phyloP scores from a whole-genome alignment of 2,888 invertebrate genomes.

The Ennomos erosarius region DNA sequence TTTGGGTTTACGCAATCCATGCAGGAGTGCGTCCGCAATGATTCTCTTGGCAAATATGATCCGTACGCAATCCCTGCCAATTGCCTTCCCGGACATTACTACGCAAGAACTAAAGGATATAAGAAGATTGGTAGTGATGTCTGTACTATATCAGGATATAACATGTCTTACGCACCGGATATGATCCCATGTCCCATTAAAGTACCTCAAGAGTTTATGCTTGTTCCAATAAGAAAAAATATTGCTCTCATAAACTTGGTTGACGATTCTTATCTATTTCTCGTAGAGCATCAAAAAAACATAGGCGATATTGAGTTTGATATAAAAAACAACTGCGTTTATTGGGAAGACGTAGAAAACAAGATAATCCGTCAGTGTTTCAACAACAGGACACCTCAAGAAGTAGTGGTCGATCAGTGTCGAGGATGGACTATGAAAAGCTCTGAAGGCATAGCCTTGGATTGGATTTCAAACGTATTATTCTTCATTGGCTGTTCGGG shows the following conservation, averaged over 20 bases:
- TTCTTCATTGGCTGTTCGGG: constrained; percentile 94
- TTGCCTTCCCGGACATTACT: constrained; percentile 90
- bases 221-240: constrained; percentile 91
- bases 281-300: constrained; percentile 89
- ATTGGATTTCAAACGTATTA: constrained; percentile 94
- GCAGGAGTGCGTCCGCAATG: constrained; percentile 88
- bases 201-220: constrained; percentile 90
- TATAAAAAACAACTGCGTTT: constrained; percentile 92
- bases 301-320: constrained; percentile 96
- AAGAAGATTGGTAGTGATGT: constrained; percentile 92
- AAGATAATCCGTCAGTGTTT: constrained; percentile 92
- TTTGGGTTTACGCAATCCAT: constrained; percentile 89
- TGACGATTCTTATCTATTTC: constrained; percentile 87
- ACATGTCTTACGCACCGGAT: constrained; percentile 89
- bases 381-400: constrained; percentile 87
- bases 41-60: constrained; percentile 80
- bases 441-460: constrained; percentile 95
- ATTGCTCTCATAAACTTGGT: constrained; percentile 90
- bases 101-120: constrained; percentile 94
- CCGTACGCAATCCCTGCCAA: constrained; percentile 88
- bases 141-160: constrained; percentile 89
- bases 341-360: constrained; percentile 94
- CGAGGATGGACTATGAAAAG: constrained; percentile 86
- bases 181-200: constrained; percentile 88
- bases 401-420: constrained; percentile 88